These are phyloP conservation scores for Aphyosemion australe DNA, from an alignment of 2,113 vertebrate genomes.

Conservation along the genomic window DNA sequence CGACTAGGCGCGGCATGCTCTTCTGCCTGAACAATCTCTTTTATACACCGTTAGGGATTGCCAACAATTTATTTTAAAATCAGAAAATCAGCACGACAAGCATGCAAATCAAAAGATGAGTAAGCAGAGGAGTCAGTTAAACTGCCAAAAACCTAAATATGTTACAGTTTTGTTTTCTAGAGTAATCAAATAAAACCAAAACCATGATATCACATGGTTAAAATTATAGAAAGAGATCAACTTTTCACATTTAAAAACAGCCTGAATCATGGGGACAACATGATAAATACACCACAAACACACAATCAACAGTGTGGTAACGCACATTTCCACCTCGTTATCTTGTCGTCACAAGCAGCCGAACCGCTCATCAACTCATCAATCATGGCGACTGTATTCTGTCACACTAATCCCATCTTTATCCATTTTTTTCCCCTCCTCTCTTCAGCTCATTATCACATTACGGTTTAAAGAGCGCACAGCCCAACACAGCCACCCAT, in stretches of 20 bases:
- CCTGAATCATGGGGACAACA: too few species aligned
- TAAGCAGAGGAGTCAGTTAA: background rate
- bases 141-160: background rate
- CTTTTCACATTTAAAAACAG: background rate
- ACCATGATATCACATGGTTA: too few species aligned
- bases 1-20: constrained; percentile 10
- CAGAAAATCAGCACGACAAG: too few species aligned
- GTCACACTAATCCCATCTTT: constrained; percentile 8
- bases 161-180: background rate
- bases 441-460: constrained; percentile 8
- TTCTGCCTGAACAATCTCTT: background rate
- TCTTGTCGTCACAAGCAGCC: constrained; percentile 23
- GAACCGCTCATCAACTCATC: constrained; percentile 11
- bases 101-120: background rate
- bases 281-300: background rate
- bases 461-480: background rate
- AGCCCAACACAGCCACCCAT: background rate
- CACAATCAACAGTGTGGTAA: constrained; percentile 17
- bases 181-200: background rate
- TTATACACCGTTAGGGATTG: background rate
- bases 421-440: constrained; percentile 9
- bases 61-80: background rate
- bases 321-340: constrained; percentile 7
- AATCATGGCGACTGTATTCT: constrained; percentile 11
- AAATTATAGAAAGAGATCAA: background rate